Evolutionary conservation across 2,113 vertebrate species (phyloP).

Genomic region (Barnardius zonarius): DNA sequence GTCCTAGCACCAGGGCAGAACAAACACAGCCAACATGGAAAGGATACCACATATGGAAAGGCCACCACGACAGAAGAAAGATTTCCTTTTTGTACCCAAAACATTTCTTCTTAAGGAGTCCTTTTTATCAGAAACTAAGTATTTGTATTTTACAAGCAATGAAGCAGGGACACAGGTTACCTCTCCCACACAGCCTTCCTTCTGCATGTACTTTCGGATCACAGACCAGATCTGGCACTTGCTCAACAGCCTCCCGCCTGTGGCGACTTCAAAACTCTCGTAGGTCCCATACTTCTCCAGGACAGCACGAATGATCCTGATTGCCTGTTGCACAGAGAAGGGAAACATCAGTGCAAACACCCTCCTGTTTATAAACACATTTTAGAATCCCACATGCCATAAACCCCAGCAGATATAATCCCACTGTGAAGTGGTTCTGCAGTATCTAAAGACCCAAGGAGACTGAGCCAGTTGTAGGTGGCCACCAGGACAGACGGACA

Average conservation of each 20-base stretch:
- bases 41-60: neutral
- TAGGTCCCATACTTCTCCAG: conserved; percentile 90
- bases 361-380: neutral
- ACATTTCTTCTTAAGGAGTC: neutral
- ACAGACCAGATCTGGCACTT: conserved; percentile 93
- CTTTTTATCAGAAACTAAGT: neutral
- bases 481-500: neutral
- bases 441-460: neutral
- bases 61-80: neutral
- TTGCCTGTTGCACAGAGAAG: conserved; percentile 72
- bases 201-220: conserved; percentile 94
- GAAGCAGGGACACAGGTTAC: conserved; percentile 59
- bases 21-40: neutral
- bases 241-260: conserved; percentile 85
- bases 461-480: neutral
- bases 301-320: conserved; percentile 89
- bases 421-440: neutral
- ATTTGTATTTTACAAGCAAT: neutral
- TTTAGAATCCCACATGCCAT: neutral
- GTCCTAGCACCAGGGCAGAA: fast-evolving
- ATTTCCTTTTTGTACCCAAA: neutral
- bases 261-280: conserved; percentile 89
- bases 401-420: neutral
- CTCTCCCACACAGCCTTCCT: conserved; percentile 94
- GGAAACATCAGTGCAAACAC: neutral